Percentiles rank a stretch among this genome's conserved stretches.
phyloP scores from a whole-genome alignment of 2,797 vertebrate species.

The Mionectes olivaceus region DNA sequence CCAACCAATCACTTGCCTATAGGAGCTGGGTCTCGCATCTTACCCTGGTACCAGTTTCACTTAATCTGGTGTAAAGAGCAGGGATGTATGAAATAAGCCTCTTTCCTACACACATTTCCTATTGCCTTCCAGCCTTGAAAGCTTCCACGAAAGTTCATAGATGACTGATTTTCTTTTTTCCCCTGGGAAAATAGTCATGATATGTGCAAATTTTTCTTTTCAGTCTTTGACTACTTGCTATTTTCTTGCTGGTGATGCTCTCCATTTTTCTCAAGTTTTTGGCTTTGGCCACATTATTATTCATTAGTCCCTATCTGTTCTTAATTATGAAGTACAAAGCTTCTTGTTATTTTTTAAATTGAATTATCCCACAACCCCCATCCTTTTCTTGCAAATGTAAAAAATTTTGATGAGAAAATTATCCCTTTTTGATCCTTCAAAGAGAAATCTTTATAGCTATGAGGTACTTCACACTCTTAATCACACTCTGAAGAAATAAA shows the following conservation, averaged over 20 bases:
- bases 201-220: neutral
- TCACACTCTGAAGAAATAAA: neutral
- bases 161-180: neutral
- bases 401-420: slow-evolving; percentile 4
- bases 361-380: neutral
- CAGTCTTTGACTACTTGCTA: neutral
- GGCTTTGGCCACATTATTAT: neutral
- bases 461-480: neutral
- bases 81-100: neutral
- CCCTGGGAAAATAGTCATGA: neutral
- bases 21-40: neutral
- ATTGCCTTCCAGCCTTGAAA: neutral
- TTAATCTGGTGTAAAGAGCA: neutral
- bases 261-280: neutral
- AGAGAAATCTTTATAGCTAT: neutral
- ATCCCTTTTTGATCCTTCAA: neutral
- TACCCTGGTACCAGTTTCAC: neutral
- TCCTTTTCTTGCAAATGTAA: neutral
- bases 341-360: neutral
- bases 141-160: neutral
- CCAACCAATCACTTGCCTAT: neutral
- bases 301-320: neutral
- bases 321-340: neutral
- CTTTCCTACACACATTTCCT: neutral
- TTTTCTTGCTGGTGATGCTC: neutral